These are phyloP conservation scores for Labia minor DNA, from an alignment of 2,888 invertebrate species.

Conservation along the genomic window DNA sequence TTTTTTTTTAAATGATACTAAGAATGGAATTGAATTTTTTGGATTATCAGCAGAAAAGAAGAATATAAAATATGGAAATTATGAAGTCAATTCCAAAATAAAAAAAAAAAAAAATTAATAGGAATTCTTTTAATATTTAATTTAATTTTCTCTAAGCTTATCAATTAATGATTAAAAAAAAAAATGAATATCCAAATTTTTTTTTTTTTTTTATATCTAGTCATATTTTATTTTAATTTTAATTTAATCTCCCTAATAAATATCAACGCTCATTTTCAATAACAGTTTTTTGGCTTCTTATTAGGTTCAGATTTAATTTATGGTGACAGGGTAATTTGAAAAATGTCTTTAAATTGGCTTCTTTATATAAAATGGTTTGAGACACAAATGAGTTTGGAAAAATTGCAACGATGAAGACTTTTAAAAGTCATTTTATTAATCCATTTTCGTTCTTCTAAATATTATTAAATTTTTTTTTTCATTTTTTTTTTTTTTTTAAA, in stretches of 20 bases:
- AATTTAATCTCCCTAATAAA: constrained; percentile 7
- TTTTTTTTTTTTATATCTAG: background rate
- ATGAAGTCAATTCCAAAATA: too few species aligned
- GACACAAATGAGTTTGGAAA: constrained; percentile 13
- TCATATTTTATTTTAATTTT: background rate
- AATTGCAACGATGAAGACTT: background rate
- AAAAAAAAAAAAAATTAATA: too few species aligned
- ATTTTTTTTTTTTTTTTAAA: too few species aligned
- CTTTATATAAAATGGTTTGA: constrained; percentile 4
- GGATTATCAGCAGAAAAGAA: too few species aligned
- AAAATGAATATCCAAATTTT: background rate
- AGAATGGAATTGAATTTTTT: too few species aligned
- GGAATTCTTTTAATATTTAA: background rate
- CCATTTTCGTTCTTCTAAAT: background rate
- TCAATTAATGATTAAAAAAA: background rate
- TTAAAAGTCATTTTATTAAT: background rate
- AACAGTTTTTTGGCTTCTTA: background rate
- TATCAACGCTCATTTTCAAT: constrained; percentile 1
- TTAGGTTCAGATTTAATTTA: background rate
- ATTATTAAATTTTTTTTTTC: too few species aligned
- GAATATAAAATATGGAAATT: too few species aligned
- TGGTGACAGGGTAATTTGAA: constrained; percentile 7
- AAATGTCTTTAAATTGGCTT: constrained; percentile 3
- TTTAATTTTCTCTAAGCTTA: background rate
- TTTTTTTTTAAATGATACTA: too few species aligned